Conservation (phyloP, 2,797 vertebrate genomes). For the Ficedula albicollis region DNA sequence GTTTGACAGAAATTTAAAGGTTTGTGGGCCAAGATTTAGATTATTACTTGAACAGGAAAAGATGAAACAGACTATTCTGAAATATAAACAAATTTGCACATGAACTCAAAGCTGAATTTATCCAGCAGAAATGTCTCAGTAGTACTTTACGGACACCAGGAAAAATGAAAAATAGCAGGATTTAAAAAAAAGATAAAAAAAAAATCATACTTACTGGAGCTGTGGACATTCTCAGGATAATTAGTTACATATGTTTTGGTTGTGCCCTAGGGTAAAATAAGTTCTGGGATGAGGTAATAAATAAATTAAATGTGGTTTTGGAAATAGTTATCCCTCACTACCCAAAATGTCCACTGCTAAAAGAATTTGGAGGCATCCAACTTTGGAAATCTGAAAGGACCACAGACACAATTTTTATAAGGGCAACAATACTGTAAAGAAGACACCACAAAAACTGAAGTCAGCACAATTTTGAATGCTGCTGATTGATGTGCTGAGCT, state of each 20-base stretch:
- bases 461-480: conserved; percentile 27
- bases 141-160: not conserved
- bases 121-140: not conserved
- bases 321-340: conserved; percentile 62
- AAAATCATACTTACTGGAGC: conserved; percentile 31
- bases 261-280: conserved; percentile 68
- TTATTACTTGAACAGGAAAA: not conserved
- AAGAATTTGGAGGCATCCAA: conserved; percentile 40
- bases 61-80: not conserved
- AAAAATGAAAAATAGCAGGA: conserved; percentile 34
- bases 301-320: conserved; percentile 70
- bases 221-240: conserved; percentile 66
- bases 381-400: conserved; percentile 41
- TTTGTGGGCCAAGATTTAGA: not conserved
- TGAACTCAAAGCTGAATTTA: conserved; percentile 1
- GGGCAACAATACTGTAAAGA: conserved; percentile 17
- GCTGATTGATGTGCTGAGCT: conserved; percentile 3
- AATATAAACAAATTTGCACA: not conserved
- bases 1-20: not conserved
- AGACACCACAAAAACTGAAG: conserved; percentile 34
- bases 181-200: not conserved
- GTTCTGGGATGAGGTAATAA: conserved; percentile 71
- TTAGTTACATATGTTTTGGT: conserved; percentile 71
- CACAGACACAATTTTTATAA: conserved; percentile 39
- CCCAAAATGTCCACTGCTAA: conserved; percentile 58